Percentiles rank a stretch among this genome's conserved stretches.
Conservation (phyloP, 2,888 invertebrate species). For the Hermaeophaga mercurialis region DNA sequence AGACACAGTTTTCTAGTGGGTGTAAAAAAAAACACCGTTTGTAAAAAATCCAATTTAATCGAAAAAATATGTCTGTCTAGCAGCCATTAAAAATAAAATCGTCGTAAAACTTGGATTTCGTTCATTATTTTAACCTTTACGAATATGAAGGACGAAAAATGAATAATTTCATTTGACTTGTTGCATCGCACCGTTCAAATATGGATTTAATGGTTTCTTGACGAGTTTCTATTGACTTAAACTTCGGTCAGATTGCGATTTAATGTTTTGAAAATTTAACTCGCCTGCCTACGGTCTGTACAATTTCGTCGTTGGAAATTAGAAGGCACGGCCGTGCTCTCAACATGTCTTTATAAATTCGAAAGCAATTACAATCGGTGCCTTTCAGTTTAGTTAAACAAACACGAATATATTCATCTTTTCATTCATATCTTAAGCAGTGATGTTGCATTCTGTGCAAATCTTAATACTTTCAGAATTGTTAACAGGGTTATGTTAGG, state of each 20-base stretch:
- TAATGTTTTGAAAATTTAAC: slow-evolving; percentile 8
- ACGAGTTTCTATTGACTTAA: slow-evolving; percentile 4
- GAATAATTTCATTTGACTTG: slow-evolving; percentile 33
- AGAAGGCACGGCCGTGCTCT: background rate
- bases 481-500: too few species aligned
- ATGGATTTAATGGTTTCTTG: slow-evolving; percentile 13
- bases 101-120: slow-evolving; percentile 40
- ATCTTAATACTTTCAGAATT: too few species aligned
- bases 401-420: too few species aligned
- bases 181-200: slow-evolving; percentile 18
- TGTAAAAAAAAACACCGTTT: too few species aligned
- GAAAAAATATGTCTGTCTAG: too few species aligned
- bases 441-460: too few species aligned
- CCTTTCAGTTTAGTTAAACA: too few species aligned
- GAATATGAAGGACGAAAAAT: slow-evolving; percentile 46
- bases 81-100: too few species aligned
- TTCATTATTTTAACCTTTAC: slow-evolving; percentile 49
- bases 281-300: background rate
- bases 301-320: background rate
- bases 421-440: too few species aligned
- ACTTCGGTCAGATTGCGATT: slow-evolving; percentile 9
- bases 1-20: too few species aligned
- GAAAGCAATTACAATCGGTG: background rate
- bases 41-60: too few species aligned
- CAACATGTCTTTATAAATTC: background rate